phyloP scores from a whole-genome alignment of 2,888 invertebrate genomes.

The Aphodius granarius region DNA sequence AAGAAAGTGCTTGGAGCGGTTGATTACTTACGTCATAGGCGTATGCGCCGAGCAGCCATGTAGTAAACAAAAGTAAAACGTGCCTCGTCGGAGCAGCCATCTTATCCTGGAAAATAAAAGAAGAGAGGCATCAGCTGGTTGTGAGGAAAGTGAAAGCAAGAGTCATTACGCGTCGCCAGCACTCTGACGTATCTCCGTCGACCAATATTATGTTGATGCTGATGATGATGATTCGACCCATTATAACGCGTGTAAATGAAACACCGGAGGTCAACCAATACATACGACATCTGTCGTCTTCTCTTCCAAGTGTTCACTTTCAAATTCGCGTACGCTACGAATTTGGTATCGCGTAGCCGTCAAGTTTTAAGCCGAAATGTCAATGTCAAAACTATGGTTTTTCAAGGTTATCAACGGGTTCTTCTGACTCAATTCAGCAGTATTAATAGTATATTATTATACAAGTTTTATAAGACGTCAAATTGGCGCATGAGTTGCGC shows the following conservation, averaged over 20 bases:
- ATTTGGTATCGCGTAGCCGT: background rate
- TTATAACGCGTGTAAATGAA: background rate
- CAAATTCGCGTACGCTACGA: background rate
- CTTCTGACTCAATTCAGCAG: background rate
- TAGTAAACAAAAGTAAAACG: slow-evolving; percentile 38
- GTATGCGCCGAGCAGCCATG: slow-evolving; percentile 37
- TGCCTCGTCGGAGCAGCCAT: slow-evolving; percentile 33
- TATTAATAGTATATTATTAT: too few species aligned
- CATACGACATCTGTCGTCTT: background rate
- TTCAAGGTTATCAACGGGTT: too few species aligned
- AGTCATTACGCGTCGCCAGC: background rate
- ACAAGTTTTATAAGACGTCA: too few species aligned
- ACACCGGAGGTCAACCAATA: background rate
- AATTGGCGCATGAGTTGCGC: too few species aligned
- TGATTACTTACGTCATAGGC: slow-evolving; percentile 40
- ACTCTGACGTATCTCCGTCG: background rate
- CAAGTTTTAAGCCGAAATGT: background rate
- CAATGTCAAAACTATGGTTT: background rate
- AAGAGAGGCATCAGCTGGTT: slow-evolving; percentile 27
- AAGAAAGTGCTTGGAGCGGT: slow-evolving; percentile 28
- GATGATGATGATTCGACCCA: background rate
- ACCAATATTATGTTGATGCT: too few species aligned
- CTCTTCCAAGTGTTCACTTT: background rate
- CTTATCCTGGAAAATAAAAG: slow-evolving; percentile 33
- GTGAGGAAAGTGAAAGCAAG: slow-evolving; percentile 30